Conservation (phyloP, 2,797 vertebrate species). For the Mus caroli region DNA sequence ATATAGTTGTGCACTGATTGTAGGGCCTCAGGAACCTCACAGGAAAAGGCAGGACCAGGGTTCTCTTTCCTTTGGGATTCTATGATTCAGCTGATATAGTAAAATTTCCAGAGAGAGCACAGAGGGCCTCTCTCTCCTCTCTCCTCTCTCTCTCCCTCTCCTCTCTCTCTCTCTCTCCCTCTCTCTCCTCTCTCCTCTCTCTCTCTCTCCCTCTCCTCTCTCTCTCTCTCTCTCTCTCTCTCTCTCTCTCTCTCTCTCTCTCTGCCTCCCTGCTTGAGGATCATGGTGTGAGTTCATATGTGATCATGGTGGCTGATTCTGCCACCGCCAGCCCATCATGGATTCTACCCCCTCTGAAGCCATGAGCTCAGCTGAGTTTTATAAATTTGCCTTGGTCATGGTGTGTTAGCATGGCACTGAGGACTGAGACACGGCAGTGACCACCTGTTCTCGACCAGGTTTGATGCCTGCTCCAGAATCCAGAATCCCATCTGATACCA, state of each 20-base stretch:
- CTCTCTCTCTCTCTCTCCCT: not conserved
- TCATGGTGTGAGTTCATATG: not conserved
- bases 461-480: no score
- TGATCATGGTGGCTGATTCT: not conserved
- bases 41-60: not conserved
- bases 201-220: no score
- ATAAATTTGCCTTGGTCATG: not conserved
- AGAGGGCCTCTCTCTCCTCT: not conserved
- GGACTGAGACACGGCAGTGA: no score
- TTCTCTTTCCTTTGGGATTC: not conserved
- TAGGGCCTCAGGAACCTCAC: not conserved
- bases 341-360: not conserved
- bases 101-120: not conserved
- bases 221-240: no score
- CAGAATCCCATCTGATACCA: not conserved
- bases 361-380: not conserved
- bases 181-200: no score
- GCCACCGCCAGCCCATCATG: no score
- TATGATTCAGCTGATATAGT: not conserved
- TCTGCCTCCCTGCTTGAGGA: not conserved
- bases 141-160: no score
- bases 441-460: not conserved
- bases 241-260: no score
- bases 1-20: not conserved
- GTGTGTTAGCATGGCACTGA: not conserved